Conservation (phyloP, 1,140 invertebrate genomes). For the Magallana angulata region DNA sequence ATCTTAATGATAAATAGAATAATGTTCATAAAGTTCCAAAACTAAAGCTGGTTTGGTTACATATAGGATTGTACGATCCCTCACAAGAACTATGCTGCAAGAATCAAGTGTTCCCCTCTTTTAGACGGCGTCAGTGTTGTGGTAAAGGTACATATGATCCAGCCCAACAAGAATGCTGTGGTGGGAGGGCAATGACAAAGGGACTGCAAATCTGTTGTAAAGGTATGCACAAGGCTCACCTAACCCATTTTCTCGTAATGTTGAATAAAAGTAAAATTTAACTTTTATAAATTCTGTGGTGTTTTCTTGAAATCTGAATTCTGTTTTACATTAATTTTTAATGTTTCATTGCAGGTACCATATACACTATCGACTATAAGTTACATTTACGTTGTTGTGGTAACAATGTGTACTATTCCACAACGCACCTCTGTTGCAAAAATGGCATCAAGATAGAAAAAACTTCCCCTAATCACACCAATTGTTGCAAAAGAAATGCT, state of each 20-base stretch:
- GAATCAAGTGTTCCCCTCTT: neutral
- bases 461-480: neutral
- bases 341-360: neutral
- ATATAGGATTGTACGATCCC: neutral
- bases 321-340: too few relatives aligned
- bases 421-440: neutral
- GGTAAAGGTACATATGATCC: neutral
- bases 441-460: neutral
- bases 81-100: neutral
- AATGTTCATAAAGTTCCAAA: too few relatives aligned
- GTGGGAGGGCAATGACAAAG: neutral
- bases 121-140: neutral
- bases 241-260: neutral
- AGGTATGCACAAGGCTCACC: too few relatives aligned
- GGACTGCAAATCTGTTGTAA: neutral
- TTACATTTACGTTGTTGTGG: neutral
- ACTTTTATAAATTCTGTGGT: too few relatives aligned
- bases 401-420: neutral
- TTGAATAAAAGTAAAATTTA: neutral
- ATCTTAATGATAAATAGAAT: too few relatives aligned
- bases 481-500: neutral
- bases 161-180: neutral
- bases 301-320: too few relatives aligned
- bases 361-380: neutral
- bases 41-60: too few relatives aligned